A percentile compares a stretch with the other conserved stretches of the same genome.
These are phyloP conservation scores for Pygocentrus nattereri DNA, from an alignment of 2,797 vertebrate genomes.

Conservation along the genomic window DNA sequence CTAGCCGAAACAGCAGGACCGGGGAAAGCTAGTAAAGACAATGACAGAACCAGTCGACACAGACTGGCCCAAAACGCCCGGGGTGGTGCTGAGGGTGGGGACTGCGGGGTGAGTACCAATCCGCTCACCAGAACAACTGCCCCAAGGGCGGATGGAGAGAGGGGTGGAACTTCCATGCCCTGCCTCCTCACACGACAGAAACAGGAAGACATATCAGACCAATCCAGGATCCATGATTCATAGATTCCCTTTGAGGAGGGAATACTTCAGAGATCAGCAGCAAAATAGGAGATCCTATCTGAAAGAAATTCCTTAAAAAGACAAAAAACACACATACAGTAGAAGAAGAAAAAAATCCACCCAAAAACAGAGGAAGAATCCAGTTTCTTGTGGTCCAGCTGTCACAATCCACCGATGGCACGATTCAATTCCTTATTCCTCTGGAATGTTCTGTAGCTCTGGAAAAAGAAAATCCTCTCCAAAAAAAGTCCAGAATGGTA, in stretches of 20 bases:
- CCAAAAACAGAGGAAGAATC: constrained; percentile 52
- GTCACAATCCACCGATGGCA: constrained; percentile 36
- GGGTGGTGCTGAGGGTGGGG: constrained; percentile 63
- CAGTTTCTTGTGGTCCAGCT: constrained; percentile 31
- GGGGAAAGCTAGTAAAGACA: constrained; percentile 82
- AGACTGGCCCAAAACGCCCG: constrained; percentile 71
- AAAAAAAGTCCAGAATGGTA: constrained; percentile 3
- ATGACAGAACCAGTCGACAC: constrained; percentile 75
- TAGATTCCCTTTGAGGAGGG: constrained; percentile 68
- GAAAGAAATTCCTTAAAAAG: constrained; percentile 67
- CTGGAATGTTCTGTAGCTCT: constrained; percentile 24
- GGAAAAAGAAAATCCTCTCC: constrained; percentile 15
- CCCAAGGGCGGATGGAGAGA: constrained; percentile 39
- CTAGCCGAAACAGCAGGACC: constrained; percentile 81
- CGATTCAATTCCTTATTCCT: constrained; percentile 34
- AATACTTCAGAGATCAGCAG: constrained; percentile 29
- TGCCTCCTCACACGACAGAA: constrained; percentile 77
- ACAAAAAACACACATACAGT: constrained; percentile 59
- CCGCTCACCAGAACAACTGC: constrained; percentile 63
- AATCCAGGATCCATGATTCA: constrained; percentile 78
- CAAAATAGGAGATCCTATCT: constrained; percentile 60
- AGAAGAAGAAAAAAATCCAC: constrained; percentile 52
- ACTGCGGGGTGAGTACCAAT: constrained; percentile 64
- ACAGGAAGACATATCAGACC: constrained; percentile 82
- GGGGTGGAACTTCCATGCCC: constrained; percentile 64